Conservation (phyloP, 2,888 invertebrate species). For the Torymus aiolomorphi region DNA sequence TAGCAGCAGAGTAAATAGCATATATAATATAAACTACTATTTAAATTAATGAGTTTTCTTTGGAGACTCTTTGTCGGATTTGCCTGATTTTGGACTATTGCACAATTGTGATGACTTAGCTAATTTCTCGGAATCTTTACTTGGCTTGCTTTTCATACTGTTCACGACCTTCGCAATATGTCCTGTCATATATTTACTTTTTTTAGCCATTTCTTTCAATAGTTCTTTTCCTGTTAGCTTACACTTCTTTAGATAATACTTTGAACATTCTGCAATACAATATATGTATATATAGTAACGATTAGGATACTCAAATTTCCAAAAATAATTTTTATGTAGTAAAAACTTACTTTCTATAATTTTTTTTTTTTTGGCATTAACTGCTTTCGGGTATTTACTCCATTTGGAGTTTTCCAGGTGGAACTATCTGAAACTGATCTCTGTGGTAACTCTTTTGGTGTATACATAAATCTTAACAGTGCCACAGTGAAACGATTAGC, state of each 20-base stretch:
- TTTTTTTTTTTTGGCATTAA: background rate
- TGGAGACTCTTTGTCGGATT: too few relatives aligned
- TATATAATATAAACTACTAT: too few relatives aligned
- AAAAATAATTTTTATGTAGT: background rate
- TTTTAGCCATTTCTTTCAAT: background rate
- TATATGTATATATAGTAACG: background rate
- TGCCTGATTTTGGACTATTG: too few relatives aligned
- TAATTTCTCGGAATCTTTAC: too few relatives aligned
- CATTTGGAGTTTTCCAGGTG: background rate
- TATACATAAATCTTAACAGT: background rate
- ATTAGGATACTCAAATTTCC: background rate
- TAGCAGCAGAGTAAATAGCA: too few relatives aligned
- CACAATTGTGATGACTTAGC: too few relatives aligned
- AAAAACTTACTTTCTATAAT: background rate
- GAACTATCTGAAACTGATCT: background rate
- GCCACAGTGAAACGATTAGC: slow-evolving; percentile 1
- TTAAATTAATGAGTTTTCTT: too few relatives aligned
- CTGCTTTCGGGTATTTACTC: background rate
- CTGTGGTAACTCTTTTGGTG: background rate
- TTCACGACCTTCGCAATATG: background rate
- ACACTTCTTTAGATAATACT: background rate
- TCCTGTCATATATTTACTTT: background rate
- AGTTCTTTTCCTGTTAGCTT: background rate
- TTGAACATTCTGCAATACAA: background rate
- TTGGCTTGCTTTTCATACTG: background rate